These are phyloP conservation scores for Micropterix aruncella DNA, from an alignment of 2,888 invertebrate species.

Conservation along the genomic window DNA sequence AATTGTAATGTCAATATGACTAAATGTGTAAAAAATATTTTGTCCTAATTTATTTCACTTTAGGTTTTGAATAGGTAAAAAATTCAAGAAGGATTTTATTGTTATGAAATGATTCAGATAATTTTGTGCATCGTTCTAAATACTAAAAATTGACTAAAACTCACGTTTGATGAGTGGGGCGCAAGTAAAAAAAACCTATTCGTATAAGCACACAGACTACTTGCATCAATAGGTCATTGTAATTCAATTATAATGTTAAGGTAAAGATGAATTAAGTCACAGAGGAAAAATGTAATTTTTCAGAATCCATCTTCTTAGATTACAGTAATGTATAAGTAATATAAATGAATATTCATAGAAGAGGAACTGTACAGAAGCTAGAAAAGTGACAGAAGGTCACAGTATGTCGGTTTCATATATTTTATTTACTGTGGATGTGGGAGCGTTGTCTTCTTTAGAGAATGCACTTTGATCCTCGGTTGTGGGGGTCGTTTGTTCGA, in stretches of 20 bases:
- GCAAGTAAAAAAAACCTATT: too few species aligned
- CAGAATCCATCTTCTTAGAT: neutral
- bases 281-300: neutral
- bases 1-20: neutral
- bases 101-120: neutral
- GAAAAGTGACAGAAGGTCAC: conserved; percentile 38
- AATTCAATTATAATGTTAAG: neutral
- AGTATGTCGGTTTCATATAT: conserved; percentile 91
- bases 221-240: too few species aligned
- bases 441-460: conserved; percentile 11
- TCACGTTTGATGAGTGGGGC: too few species aligned
- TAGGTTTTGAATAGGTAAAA: too few species aligned
- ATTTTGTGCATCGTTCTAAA: neutral
- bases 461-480: conserved; percentile 6
- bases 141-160: neutral
- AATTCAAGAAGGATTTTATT: too few species aligned
- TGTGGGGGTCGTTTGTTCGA: conserved; percentile 8
- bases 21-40: neutral
- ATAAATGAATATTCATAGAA: neutral
- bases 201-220: too few species aligned
- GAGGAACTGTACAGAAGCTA: neutral
- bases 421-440: conserved; percentile 53
- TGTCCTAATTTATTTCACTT: too few species aligned
- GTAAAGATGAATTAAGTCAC: neutral
- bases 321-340: neutral